Base-by-base conservation (phyloP, 37 sponge, comb jelly and placozoan species). In the Ephydatia muelleri region DNA sequence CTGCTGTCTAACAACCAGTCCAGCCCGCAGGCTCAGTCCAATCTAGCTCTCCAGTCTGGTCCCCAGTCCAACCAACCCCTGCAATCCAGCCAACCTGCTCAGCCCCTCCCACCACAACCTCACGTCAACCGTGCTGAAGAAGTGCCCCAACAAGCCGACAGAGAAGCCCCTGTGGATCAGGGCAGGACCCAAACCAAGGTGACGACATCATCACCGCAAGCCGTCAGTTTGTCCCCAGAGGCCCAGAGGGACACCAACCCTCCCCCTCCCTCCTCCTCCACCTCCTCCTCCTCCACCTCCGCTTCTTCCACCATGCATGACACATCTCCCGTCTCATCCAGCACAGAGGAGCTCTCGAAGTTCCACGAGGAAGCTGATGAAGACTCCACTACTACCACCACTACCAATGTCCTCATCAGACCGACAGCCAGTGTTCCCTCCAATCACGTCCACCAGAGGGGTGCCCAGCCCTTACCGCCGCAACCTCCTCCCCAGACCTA, bases 331-430 rank as follows among this genome's bases (percentile, higher is more conserved):
- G n/a, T n/a, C n/a, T n/a, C n/a, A n/a, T 90, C 91, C 19, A 84
- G 86, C 39, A 82, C 73, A 70, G 91, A 90, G 35, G 91, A 90
- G 48, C 83, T 90, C n/a, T 37, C 86, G 9, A 19, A 38, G 33
- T 82, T 90, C 72, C 82, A 85, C 67, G 70, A 57, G 3, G 81
- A 67, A 49, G 49, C 48, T 35, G 76, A 64, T n/a, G 39, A 75
- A 16, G 28, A 38, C 23, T 25, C 73, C 14, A 38, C 70, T 5
- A 32, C 36, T 70, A 29, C 19, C 22, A 36, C 23, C 3, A 28
- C 38, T 36, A 21, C 3, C 26, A 14, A 65, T 68, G 38, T 22
- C 13, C 25, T 82, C 2, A 9, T 64, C 71, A 87, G 74, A 37
- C 77, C 83, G 33, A 64, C 43, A 73, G 40, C 83, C 11, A 28